Evolutionary conservation across 2,797 vertebrate species (phyloP).

Genomic region (Hydrocynus forskahlii): DNA sequence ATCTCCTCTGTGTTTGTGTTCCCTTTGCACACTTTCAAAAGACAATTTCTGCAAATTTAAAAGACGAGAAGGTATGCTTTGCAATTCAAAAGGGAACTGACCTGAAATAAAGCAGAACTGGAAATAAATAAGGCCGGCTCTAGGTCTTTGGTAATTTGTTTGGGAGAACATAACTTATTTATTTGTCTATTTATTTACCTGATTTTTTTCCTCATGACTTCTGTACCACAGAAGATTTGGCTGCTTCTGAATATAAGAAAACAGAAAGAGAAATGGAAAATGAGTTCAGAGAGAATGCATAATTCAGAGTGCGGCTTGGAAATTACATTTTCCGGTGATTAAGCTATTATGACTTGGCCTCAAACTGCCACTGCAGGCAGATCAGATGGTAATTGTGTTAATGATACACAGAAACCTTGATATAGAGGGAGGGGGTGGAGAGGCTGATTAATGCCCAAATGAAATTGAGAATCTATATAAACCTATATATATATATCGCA

Average conservation of each 20-base stretch:
- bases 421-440: slow-evolving; percentile 35
- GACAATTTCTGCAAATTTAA: neutral
- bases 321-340: slow-evolving; percentile 52
- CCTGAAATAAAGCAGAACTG: neutral
- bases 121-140: neutral
- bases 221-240: slow-evolving; percentile 18
- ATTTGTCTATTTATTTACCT: neutral
- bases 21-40: slow-evolving; percentile 4
- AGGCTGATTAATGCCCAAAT: slow-evolving; percentile 45
- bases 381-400: slow-evolving; percentile 54
- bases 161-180: neutral
- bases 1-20: slow-evolving; percentile 18
- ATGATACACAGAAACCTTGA: slow-evolving; percentile 55
- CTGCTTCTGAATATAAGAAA: slow-evolving; percentile 56
- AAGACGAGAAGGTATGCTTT: neutral
- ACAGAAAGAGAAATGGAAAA: slow-evolving; percentile 35
- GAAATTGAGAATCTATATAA: slow-evolving; percentile 38
- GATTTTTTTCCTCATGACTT: neutral
- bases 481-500: neutral
- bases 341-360: slow-evolving; percentile 56
- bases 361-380: slow-evolving; percentile 56
- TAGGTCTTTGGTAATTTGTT: slow-evolving; percentile 18
- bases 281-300: slow-evolving; percentile 43
- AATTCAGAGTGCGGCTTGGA: slow-evolving; percentile 43
- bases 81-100: neutral